Evolutionary conservation across 2,113 vertebrate species (phyloP), one percentile per base, ranked within the genome.

Genomic region (Hystrix brachyura): DNA sequence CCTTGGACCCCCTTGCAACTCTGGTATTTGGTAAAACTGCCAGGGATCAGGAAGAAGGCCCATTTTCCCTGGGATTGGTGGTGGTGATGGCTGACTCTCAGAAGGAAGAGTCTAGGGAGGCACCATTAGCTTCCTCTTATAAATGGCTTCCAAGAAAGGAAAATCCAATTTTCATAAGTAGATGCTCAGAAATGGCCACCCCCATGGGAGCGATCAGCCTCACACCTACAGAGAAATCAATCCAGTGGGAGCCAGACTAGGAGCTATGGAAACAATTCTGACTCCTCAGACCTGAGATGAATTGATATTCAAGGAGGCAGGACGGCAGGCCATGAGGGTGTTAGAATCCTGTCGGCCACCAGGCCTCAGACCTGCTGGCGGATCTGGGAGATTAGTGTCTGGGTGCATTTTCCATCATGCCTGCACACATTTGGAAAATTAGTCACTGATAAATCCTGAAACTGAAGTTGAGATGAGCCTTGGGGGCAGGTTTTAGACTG

Each of bases 71-170:
- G 11, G 38, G 38, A 1, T 18, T 29, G 92, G n/a, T 62, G 23
- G 62, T 14, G 18, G 53, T 2, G 27, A 29, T 23, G 64, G 64
- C 53, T n/a, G n/a, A 14, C 23, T 94, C 76, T 80, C 11, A 34
- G 55, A 48, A 62, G 48, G 17, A 64, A 79, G 76, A 34, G 18
- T 55, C 51, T 17, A 18, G 59, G 72, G 21, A 25, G 71, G 38
- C 1, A 0, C 15, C 25, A 1, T 72, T 74, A 57, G 91, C 46
- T 4, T 51, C 78, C 38, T 97, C 96, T 92, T 0, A 96, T 43
- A 59, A 72, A 93, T 95, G 1, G 25, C 82, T 96, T 97, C 88
- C 13, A 90, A 95, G 90, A 96, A 92, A 65, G 81, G 43, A 71
- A 82, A 95, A 88, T 43, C 53, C 34, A 67, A 1, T 94, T 91